phyloP scores from a whole-genome alignment of 2,113 vertebrate genomes.

The Pteronura brasiliensis region DNA sequence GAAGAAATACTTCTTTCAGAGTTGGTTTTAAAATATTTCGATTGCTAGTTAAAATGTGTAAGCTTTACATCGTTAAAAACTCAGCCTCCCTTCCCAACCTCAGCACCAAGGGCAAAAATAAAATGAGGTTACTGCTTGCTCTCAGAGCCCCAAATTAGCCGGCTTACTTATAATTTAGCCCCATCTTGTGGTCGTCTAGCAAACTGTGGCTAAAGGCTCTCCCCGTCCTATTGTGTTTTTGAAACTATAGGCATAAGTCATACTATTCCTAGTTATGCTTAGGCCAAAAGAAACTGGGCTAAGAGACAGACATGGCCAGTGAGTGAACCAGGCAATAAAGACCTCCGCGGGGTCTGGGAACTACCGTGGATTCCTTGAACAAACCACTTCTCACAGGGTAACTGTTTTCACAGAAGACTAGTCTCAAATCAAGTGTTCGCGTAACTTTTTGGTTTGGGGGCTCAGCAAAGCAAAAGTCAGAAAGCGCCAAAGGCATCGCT shows the following conservation, averaged over 20 bases:
- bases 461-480: background rate
- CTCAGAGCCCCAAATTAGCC: background rate
- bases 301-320: background rate
- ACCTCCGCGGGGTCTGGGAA: background rate
- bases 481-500: background rate
- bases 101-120: background rate
- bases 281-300: background rate
- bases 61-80: background rate
- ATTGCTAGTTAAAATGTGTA: background rate
- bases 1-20: background rate
- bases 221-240: constrained; percentile 5
- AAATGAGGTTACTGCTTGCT: background rate
- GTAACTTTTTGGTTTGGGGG: background rate
- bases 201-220: constrained; percentile 13
- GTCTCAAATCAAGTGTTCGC: background rate
- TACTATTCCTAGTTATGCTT: background rate
- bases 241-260: constrained; percentile 39
- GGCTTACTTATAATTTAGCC: constrained; percentile 42
- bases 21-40: background rate
- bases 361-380: background rate
- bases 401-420: background rate
- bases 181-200: constrained; percentile 59
- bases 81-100: background rate
- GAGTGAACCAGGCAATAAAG: background rate
- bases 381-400: background rate